Conservation (phyloP, 1,140 invertebrate species). For the Drosophila persimilis region DNA sequence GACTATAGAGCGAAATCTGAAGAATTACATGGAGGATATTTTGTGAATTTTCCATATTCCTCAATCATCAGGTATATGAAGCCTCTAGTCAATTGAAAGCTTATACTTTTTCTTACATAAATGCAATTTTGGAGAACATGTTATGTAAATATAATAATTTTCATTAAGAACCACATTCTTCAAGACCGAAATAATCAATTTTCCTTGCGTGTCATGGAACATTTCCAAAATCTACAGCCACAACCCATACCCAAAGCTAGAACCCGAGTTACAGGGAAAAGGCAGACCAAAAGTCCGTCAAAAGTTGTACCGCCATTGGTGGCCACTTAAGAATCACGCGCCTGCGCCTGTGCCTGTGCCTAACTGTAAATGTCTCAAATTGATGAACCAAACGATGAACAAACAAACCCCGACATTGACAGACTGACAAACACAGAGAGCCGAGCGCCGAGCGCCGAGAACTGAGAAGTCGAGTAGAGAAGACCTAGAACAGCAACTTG, state of each 20-base stretch:
- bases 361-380: constrained; percentile 74
- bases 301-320: constrained; percentile 39
- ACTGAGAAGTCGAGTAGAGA: constrained; percentile 21
- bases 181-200: constrained; percentile 9
- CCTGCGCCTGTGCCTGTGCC: not conserved
- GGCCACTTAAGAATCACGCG: constrained; percentile 44
- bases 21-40: no score
- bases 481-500: constrained; percentile 46
- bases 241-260: not conserved
- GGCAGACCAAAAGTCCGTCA: constrained; percentile 8
- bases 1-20: no score
- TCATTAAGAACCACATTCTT: no score
- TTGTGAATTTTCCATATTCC: no score
- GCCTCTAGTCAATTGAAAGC: no score
- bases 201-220: not conserved
- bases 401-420: constrained; percentile 30
- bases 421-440: constrained; percentile 29
- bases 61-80: no score
- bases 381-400: constrained; percentile 50
- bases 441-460: not conserved
- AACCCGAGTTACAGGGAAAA: no score
- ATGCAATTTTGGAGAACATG: no score
- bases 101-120: no score
- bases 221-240: not conserved
- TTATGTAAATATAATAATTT: no score